phyloP scores from a whole-genome alignment of 2,888 invertebrate genomes.

The Pollenia amentaria region DNA sequence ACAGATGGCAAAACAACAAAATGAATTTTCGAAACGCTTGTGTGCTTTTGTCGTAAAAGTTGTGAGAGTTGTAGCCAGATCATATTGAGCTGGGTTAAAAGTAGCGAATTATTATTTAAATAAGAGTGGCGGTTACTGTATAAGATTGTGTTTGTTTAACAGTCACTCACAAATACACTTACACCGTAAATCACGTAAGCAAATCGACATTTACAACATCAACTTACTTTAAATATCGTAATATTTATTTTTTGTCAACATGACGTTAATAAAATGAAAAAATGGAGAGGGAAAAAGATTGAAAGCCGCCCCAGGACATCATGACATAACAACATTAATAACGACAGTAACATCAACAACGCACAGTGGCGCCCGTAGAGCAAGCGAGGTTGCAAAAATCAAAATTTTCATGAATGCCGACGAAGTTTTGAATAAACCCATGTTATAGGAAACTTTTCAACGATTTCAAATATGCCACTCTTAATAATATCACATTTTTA shows the following conservation, averaged over 20 bases:
- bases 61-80: neutral
- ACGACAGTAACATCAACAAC: neutral
- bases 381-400: too few species aligned
- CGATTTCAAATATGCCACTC: too few species aligned
- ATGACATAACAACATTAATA: slow-evolving; percentile 18
- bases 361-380: too few species aligned
- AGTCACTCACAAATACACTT: neutral
- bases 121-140: neutral
- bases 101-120: slow-evolving; percentile 23
- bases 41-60: neutral
- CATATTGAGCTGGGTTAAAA: neutral
- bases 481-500: too few species aligned
- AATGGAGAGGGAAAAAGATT: slow-evolving; percentile 54
- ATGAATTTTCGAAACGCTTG: slow-evolving; percentile 2
- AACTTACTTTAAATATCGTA: neutral
- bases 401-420: too few species aligned
- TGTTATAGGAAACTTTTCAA: too few species aligned
- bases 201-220: neutral
- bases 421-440: too few species aligned
- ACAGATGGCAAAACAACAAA: neutral
- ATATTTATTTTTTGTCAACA: slow-evolving; percentile 27
- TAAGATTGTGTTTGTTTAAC: neutral
- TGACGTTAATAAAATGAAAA: slow-evolving; percentile 46
- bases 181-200: neutral
- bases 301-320: slow-evolving; percentile 52